Evolutionary conservation across 2,113 vertebrate genomes (phyloP).

Genomic region (Platichthys flesus): DNA sequence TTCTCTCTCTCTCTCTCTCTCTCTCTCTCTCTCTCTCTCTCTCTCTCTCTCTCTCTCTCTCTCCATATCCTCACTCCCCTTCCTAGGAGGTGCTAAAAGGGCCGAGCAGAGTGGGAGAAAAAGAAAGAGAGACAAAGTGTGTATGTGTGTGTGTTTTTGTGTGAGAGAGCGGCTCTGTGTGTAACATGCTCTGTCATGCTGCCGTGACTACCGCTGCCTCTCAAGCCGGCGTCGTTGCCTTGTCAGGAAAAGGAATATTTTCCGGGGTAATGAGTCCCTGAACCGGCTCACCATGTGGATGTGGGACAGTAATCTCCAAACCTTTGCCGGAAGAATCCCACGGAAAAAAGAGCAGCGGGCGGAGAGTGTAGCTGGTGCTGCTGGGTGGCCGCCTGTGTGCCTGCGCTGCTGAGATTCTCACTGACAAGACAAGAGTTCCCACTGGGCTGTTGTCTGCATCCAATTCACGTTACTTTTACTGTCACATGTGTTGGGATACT

Average conservation of each 20-base stretch:
- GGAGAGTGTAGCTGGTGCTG: conserved; percentile 55
- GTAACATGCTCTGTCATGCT: conserved; percentile 78
- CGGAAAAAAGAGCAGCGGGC: conserved; percentile 74
- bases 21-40: conserved; percentile 1
- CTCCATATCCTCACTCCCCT: conserved; percentile 52
- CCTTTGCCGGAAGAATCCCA: conserved; percentile 81
- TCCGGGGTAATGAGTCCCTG: conserved; percentile 76
- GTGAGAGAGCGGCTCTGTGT: conserved; percentile 45
- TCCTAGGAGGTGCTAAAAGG: conserved; percentile 57
- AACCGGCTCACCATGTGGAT: conserved; percentile 80
- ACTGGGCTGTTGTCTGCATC: conserved; percentile 29
- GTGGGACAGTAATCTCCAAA: conserved; percentile 80
- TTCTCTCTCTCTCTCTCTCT: conserved; percentile 18
- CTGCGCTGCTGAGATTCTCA: conserved; percentile 37
- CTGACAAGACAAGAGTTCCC: conserved; percentile 31
- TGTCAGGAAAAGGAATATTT: conserved; percentile 74
- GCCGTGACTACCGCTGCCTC: conserved; percentile 59
- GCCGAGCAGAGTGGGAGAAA: conserved; percentile 58
- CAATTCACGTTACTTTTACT: background rate
- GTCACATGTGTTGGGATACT: conserved; percentile 23
- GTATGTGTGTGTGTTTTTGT: conserved; percentile 24
- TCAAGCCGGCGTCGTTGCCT: conserved; percentile 48
- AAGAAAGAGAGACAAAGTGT: conserved; percentile 60
- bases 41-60: conserved; percentile 3
- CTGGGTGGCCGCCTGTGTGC: conserved; percentile 60